Evolutionary conservation across 1,140 invertebrate species (phyloP).

Genomic region (Conus ventricosus): DNA sequence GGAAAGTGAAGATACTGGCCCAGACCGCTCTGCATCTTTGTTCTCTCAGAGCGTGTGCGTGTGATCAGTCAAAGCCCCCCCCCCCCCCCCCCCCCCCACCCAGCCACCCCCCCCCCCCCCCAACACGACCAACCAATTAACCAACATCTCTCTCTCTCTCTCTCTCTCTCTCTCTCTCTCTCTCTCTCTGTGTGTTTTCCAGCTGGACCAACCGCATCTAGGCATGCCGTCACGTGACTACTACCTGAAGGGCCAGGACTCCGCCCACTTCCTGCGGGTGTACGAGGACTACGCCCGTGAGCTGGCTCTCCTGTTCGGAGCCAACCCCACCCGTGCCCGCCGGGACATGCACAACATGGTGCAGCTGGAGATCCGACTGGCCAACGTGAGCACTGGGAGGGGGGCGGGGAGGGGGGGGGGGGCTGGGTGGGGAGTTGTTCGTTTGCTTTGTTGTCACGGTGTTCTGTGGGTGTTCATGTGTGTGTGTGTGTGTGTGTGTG

Average conservation of each 20-base stretch:
- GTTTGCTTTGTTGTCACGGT: no score
- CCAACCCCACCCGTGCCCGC: slow-evolving; percentile 73
- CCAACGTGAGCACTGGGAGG: slow-evolving; percentile 78
- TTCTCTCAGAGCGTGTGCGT: no score
- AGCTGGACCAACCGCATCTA: slow-evolving; percentile 78
- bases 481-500: no score
- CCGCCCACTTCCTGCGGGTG: slow-evolving; percentile 80
- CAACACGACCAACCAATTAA: background rate
- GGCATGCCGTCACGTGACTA: slow-evolving; percentile 87
- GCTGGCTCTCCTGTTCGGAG: slow-evolving; percentile 81
- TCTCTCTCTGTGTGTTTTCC: background rate
- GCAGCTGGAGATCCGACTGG: slow-evolving; percentile 87
- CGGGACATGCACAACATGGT: slow-evolving; percentile 77
- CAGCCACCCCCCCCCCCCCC: background rate
- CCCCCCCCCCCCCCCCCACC: background rate
- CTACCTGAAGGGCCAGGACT: slow-evolving; percentile 85
- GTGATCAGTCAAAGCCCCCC: no score
- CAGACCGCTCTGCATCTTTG: no score
- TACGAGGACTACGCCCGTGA: slow-evolving; percentile 88
- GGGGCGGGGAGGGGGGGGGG: no score
- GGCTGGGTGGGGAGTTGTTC: no score
- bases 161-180: background rate
- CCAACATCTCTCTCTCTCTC: background rate
- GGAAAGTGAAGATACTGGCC: no score
- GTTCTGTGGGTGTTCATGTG: no score